Conservation (phyloP, 2,797 vertebrate genomes). For the Halcyon chelicuti region DNA sequence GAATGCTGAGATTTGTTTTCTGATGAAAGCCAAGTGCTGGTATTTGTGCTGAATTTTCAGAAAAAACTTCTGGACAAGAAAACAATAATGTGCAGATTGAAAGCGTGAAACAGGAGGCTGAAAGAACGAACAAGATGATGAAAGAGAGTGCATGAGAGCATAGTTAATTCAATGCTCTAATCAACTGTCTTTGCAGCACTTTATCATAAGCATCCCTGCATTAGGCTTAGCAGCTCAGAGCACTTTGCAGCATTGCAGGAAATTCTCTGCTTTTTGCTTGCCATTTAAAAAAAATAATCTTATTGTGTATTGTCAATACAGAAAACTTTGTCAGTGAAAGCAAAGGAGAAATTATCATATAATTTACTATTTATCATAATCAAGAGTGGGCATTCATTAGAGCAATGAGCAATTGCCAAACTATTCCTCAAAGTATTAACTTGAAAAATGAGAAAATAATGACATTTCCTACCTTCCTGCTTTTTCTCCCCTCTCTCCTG, state of each 20-base stretch:
- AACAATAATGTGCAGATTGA: constrained; percentile 42
- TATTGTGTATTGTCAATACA: constrained; percentile 1
- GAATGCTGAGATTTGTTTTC: neutral
- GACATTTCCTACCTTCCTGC: constrained; percentile 15
- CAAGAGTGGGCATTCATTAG: constrained; percentile 30
- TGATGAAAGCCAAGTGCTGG: neutral
- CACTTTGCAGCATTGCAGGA: constrained; percentile 61
- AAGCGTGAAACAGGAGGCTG: constrained; percentile 30
- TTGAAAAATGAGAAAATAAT: constrained; percentile 5
- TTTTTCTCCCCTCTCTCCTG: neutral
- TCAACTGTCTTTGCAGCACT: constrained; percentile 59
- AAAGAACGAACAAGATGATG: neutral
- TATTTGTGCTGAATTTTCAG: constrained; percentile 21
- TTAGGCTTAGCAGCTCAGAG: constrained; percentile 48
- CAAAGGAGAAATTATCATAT: neutral
- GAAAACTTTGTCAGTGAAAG: constrained; percentile 31
- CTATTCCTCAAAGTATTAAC: constrained; percentile 30
- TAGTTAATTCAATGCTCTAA: constrained; percentile 62
- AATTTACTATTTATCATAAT: constrained; percentile 56
- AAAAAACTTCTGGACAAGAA: neutral
- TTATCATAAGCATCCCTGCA: constrained; percentile 47
- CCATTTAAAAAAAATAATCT: neutral
- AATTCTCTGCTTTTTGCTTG: constrained; percentile 36
- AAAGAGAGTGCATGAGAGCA: neutral
- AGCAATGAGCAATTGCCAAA: constrained; percentile 23